phyloP scores from a whole-genome alignment of 2,888 invertebrate genomes.

The Cacoxenus indagator region DNA sequence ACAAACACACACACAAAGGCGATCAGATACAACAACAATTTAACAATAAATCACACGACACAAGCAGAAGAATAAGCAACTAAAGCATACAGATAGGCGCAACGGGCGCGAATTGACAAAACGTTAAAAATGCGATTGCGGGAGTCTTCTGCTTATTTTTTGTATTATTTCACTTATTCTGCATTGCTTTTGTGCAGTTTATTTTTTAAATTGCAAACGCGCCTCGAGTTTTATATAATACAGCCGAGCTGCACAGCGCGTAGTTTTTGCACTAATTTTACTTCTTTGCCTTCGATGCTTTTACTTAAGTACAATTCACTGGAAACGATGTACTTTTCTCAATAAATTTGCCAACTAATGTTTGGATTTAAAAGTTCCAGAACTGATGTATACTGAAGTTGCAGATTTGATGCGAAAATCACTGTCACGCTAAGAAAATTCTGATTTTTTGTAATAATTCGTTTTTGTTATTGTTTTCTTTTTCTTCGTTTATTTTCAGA shows the following conservation, averaged over 20 bases:
- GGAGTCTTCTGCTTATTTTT: background rate
- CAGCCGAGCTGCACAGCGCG: slow-evolving; percentile 4
- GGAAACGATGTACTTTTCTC: no score
- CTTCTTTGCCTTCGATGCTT: slow-evolving; percentile 8
- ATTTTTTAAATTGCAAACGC: slow-evolving; percentile 14
- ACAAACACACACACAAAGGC: background rate
- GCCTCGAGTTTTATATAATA: slow-evolving; percentile 24
- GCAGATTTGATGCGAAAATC: no score
- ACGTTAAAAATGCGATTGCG: no score
- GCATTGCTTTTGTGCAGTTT: background rate
- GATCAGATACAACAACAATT: background rate
- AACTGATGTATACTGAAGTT: no score
- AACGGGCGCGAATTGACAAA: background rate
- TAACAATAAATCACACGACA: background rate
- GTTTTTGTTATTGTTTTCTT: slow-evolving; percentile 24
- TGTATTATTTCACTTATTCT: background rate
- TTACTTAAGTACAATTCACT: no score
- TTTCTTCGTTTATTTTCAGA: slow-evolving; percentile 26
- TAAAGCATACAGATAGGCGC: slow-evolving; percentile 11
- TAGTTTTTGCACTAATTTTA: background rate
- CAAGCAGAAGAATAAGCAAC: background rate
- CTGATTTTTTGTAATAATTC: slow-evolving; percentile 20
- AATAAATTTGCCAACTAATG: no score
- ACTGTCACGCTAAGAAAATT: background rate
- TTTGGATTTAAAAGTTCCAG: no score